Conservation (phyloP, 2,113 vertebrate genomes). For the Tragelaphus strepsiceros region DNA sequence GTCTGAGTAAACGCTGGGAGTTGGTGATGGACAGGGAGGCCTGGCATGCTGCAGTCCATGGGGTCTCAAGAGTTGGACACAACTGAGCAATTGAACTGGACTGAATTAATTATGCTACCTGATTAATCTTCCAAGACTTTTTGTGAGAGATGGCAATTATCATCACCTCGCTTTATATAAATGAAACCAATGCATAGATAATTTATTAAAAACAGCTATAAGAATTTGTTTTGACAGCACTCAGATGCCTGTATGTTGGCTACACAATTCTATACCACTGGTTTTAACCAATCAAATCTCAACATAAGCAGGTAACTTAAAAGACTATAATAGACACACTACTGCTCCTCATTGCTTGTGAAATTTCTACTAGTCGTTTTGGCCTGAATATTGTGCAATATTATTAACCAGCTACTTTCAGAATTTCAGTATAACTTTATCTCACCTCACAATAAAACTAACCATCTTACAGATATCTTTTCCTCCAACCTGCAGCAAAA, state of each 20-base stretch:
- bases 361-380: conserved; percentile 31
- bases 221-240: background rate
- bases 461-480: background rate
- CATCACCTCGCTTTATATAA: background rate
- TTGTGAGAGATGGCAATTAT: background rate
- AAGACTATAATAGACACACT: background rate
- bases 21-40: background rate
- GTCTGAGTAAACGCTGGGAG: background rate
- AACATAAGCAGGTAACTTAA: conserved; percentile 8
- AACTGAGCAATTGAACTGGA: background rate
- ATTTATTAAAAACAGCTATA: conserved; percentile 21
- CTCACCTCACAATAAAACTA: background rate
- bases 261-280: background rate
- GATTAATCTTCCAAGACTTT: conserved; percentile 25
- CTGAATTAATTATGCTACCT: background rate
- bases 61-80: background rate
- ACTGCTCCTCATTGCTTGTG: background rate
- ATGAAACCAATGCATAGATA: conserved; percentile 4
- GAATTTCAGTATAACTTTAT: background rate
- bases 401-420: background rate
- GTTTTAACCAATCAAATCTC: conserved; percentile 19
- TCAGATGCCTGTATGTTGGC: background rate
- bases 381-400: background rate
- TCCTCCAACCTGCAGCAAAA: conserved; percentile 4
- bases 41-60: background rate